Percentiles rank a stretch among this genome's conserved stretches.
Evolutionary conservation across 2,113 vertebrate species (phyloP).

Genomic region (Mandrillus leucophaeus): DNA sequence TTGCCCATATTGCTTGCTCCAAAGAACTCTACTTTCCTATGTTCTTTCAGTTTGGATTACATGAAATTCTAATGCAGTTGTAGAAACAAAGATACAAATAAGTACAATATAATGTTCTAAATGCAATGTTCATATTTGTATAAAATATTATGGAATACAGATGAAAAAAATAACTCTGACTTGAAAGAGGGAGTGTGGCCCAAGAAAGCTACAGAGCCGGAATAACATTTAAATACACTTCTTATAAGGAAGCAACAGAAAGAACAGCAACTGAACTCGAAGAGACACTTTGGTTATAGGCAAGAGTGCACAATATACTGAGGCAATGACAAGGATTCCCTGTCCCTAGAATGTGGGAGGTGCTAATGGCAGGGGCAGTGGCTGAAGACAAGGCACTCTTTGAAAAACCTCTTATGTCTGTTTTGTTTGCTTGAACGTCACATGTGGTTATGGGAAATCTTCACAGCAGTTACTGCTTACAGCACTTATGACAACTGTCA

Average conservation of each 20-base stretch:
- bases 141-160: not conserved
- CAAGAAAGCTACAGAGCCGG: not conserved
- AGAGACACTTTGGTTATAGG: not conserved
- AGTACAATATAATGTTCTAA: not conserved
- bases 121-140: not conserved
- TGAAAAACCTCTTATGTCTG: not conserved
- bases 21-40: not conserved
- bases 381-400: not conserved
- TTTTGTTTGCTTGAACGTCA: not conserved
- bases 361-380: fast-evolving
- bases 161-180: not conserved
- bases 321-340: not conserved
- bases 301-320: not conserved
- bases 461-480: not conserved
- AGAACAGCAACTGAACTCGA: not conserved
- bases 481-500: not conserved
- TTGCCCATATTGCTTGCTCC: not conserved
- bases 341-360: not conserved
- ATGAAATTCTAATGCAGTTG: not conserved
- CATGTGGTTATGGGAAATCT: not conserved
- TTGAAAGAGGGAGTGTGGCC: not conserved
- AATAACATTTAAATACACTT: not conserved
- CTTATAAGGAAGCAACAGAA: not conserved
- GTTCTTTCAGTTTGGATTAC: not conserved
- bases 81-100: slow-evolving; percentile 15